Conservation (phyloP, 37 sponge, comb jelly and placozoan genomes). For the Chondrilla cf. caribensis region DNA sequence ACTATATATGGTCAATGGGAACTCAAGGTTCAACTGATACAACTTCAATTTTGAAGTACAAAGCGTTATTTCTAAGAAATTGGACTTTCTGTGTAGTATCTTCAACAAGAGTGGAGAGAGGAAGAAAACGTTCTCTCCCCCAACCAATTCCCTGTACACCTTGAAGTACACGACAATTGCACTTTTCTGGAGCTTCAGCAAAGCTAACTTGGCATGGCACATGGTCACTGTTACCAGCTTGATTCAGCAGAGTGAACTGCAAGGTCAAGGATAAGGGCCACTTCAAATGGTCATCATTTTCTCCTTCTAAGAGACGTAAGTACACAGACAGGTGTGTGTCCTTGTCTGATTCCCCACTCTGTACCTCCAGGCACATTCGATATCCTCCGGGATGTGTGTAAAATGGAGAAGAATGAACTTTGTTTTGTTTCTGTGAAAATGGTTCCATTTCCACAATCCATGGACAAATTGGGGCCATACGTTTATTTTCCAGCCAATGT, state of each 20-base stretch:
- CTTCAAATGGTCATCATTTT: not conserved
- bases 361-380: not conserved
- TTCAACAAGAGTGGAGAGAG: not conserved
- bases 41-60: constrained; percentile 42
- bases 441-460: not conserved
- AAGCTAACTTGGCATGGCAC: not conserved
- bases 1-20: no score
- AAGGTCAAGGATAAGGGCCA: not conserved
- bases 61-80: constrained; percentile 36
- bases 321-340: not conserved
- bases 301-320: not conserved
- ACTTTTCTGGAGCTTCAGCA: not conserved
- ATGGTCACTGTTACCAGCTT: not conserved
- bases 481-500: not conserved
- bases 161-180: not conserved
- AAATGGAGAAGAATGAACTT: not conserved
- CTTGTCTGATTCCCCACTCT: not conserved
- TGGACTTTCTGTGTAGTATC: constrained; percentile 16
- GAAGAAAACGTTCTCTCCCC: not conserved
- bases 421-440: not conserved
- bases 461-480: not conserved
- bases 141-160: not conserved
- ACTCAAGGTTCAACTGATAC: no score
- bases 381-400: constrained; percentile 3
- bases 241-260: not conserved